phyloP scores from a whole-genome alignment of 1,140 invertebrate species.

The Vollenhovia emeryi region DNA sequence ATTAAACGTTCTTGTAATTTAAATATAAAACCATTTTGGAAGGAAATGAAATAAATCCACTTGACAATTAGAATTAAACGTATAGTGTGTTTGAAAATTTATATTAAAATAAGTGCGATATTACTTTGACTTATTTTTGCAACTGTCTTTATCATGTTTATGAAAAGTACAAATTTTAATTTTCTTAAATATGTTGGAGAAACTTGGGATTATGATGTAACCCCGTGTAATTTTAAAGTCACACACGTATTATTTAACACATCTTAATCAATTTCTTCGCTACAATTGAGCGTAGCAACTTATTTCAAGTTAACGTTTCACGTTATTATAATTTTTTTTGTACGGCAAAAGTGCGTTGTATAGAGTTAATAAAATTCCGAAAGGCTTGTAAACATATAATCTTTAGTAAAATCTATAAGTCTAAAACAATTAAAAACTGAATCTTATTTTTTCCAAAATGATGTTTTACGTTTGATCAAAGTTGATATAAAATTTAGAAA shows the following conservation, averaged over 20 bases:
- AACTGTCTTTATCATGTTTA: neutral
- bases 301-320: too few relatives aligned
- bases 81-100: neutral
- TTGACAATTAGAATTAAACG: neutral
- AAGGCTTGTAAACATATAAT: neutral
- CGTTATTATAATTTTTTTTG: too few relatives aligned
- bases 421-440: neutral
- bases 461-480: neutral
- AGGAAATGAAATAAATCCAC: neutral
- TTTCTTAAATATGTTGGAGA: neutral
- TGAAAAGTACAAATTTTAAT: neutral
- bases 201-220: neutral
- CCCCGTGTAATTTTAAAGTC: too few relatives aligned
- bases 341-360: neutral
- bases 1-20: neutral
- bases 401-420: neutral
- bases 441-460: constrained; percentile 2
- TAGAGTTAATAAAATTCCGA: neutral
- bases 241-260: too few relatives aligned
- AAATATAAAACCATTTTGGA: neutral
- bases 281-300: too few relatives aligned
- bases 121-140: neutral
- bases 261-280: too few relatives aligned
- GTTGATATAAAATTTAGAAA: neutral
- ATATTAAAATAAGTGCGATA: neutral